phyloP scores from a whole-genome alignment of 64 coral and sea anemone genomes.

The Stichodactyla mertensii region DNA sequence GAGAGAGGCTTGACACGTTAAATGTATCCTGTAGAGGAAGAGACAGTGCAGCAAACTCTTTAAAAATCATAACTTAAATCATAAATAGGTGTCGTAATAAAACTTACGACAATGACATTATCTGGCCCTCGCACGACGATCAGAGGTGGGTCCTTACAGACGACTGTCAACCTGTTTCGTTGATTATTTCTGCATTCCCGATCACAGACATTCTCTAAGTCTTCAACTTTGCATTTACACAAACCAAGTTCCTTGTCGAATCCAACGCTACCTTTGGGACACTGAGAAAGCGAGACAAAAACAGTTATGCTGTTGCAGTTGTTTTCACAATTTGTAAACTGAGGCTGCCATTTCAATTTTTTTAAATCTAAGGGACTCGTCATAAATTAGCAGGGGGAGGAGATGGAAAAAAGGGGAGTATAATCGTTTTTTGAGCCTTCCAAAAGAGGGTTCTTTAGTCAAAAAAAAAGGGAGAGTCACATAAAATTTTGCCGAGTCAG shows the following conservation, averaged over 20 bases:
- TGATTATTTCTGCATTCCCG: slow-evolving; percentile 64
- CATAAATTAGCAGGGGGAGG: too few relatives aligned
- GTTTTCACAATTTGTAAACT: neutral
- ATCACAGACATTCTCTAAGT: slow-evolving; percentile 80
- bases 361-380: too few relatives aligned
- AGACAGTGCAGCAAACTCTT: neutral
- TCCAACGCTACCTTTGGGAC: slow-evolving; percentile 58
- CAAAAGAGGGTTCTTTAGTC: too few relatives aligned
- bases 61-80: too few relatives aligned
- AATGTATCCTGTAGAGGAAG: slow-evolving; percentile 4
- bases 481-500: too few relatives aligned
- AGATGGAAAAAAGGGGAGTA: too few relatives aligned
- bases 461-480: too few relatives aligned
- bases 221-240: slow-evolving; percentile 74
- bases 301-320: neutral
- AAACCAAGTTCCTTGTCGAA: slow-evolving; percentile 76
- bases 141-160: slow-evolving; percentile 55
- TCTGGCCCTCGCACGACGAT: neutral
- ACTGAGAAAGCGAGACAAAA: neutral
- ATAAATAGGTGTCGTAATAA: too few relatives aligned
- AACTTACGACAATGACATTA: neutral
- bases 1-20: slow-evolving; percentile 62
- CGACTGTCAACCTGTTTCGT: slow-evolving; percentile 36
- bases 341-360: neutral
- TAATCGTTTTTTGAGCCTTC: too few relatives aligned